phyloP scores from a whole-genome alignment of 37 sponge, comb jelly and placozoan genomes.

The Spongilla lacustris region DNA sequence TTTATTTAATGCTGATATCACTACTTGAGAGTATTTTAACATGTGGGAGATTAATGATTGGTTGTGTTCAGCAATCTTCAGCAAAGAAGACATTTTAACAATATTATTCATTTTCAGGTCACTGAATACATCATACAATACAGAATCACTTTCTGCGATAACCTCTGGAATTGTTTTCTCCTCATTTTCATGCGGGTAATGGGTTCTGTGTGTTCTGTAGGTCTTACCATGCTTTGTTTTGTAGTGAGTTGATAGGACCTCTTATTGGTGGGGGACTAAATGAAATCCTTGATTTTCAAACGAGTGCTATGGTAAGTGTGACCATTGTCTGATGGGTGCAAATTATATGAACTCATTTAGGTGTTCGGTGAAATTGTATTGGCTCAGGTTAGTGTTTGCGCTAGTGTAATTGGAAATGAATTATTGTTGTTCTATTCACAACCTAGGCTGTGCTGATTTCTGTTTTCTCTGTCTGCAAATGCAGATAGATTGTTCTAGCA shows the following conservation, averaged over 20 bases:
- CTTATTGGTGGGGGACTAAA: conserved; percentile 46
- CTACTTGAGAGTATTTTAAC: too few species aligned
- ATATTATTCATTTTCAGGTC: neutral
- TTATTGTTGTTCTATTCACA: neutral
- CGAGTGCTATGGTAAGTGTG: conserved; percentile 29
- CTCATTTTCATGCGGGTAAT: conserved; percentile 7
- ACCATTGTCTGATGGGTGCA: neutral
- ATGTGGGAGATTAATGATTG: too few species aligned
- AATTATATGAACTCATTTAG: neutral
- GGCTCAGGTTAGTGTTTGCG: conserved; percentile 28
- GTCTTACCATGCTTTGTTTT: neutral
- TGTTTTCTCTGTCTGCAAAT: neutral
- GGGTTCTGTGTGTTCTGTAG: neutral
- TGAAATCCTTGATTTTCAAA: conserved; percentile 31
- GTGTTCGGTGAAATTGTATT: conserved; percentile 38
- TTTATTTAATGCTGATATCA: neutral
- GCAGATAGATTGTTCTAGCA: neutral
- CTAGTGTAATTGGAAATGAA: neutral
- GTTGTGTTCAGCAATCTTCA: too few species aligned
- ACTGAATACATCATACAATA: neutral
- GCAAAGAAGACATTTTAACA: too few species aligned
- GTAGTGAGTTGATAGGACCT: conserved; percentile 61
- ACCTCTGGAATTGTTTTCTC: neutral
- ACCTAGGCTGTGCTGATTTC: neutral
- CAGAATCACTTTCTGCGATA: conserved; percentile 2